phyloP scores from a whole-genome alignment of 2,797 vertebrate genomes.

The Microctenopoma lineatum region DNA sequence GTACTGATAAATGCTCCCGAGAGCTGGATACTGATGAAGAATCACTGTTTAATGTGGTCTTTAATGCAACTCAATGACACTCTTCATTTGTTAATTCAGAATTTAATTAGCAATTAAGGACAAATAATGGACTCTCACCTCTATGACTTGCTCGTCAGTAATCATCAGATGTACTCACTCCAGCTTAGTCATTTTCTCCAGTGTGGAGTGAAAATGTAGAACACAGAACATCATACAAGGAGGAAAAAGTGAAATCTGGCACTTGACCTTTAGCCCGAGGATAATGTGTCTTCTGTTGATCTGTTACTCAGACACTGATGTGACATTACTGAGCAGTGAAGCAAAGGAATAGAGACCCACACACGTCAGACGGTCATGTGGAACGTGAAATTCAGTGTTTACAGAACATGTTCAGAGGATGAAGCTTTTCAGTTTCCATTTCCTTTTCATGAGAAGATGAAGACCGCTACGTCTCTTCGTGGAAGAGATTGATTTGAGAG shows the following conservation, averaged over 20 bases:
- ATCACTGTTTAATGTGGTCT: background rate
- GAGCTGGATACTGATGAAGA: constrained; percentile 10
- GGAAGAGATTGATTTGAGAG: background rate
- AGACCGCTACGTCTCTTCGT: background rate
- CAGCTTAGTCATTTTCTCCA: background rate
- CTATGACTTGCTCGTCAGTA: background rate
- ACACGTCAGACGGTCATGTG: background rate
- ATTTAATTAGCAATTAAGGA: constrained; percentile 13
- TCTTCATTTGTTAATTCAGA: constrained; percentile 11
- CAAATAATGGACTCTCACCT: constrained; percentile 3
- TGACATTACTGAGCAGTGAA: constrained; percentile 23
- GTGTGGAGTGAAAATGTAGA: background rate
- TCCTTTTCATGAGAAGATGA: background rate
- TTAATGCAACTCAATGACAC: constrained; percentile 3
- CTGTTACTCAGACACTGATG: constrained; percentile 18
- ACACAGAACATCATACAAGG: background rate
- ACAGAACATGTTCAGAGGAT: background rate
- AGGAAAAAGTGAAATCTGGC: background rate
- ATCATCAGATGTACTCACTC: background rate
- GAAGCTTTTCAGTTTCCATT: background rate
- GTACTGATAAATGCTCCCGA: constrained; percentile 15
- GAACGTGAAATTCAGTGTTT: background rate
- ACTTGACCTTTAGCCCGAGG: background rate
- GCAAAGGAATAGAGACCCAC: background rate
- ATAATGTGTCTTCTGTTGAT: constrained; percentile 29